These are phyloP conservation scores for Tiliacea citrago DNA, from an alignment of 2,888 invertebrate species.

Conservation along the genomic window DNA sequence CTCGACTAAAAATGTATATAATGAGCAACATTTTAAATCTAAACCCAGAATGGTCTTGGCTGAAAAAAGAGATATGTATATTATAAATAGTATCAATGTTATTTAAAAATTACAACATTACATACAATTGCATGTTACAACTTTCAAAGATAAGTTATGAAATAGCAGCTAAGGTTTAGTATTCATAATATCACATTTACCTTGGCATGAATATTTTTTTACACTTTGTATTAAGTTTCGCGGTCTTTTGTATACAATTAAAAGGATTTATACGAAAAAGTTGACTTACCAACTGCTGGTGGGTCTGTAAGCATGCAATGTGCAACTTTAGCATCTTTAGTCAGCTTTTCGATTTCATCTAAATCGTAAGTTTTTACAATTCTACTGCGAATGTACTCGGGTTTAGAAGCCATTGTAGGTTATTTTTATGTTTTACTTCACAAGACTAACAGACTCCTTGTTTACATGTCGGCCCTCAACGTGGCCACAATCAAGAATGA, in stretches of 20 bases:
- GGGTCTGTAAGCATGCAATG: slow-evolving; percentile 91
- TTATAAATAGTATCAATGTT: neutral
- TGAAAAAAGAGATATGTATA: neutral
- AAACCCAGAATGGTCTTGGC: neutral
- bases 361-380: slow-evolving; percentile 88
- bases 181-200: neutral
- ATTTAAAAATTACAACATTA: neutral
- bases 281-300: slow-evolving; percentile 85
- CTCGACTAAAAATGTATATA: neutral
- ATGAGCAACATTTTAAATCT: neutral
- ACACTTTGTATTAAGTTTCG: neutral
- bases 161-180: slow-evolving; percentile 12
- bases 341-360: slow-evolving; percentile 87
- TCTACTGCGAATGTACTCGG: slow-evolving; percentile 78
- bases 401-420: slow-evolving; percentile 78
- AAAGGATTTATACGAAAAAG: neutral
- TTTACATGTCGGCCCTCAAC: slow-evolving; percentile 34
- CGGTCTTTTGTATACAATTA: neutral
- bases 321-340: slow-evolving; percentile 90
- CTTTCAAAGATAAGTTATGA: slow-evolving; percentile 12
- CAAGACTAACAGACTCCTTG: neutral
- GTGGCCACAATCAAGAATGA: slow-evolving; percentile 17
- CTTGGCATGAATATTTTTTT: neutral
- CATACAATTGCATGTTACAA: neutral
- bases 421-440: slow-evolving; percentile 35